These are phyloP conservation scores for Polietes domitor DNA, from an alignment of 2,888 invertebrate species.

Conservation along the genomic window DNA sequence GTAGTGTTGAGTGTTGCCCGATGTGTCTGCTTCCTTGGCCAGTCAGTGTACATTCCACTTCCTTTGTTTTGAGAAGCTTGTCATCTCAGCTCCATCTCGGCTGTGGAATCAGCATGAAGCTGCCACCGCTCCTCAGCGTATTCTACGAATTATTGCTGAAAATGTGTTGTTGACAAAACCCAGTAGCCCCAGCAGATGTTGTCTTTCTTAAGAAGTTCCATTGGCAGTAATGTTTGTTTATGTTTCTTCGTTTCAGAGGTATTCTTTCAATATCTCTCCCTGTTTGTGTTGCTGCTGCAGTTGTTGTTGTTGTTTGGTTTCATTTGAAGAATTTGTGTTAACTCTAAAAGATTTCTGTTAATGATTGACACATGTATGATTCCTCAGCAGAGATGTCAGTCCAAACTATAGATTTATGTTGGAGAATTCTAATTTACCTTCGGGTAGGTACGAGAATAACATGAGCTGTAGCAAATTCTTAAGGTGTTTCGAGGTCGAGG, in stretches of 20 bases:
- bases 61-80: conserved; percentile 47
- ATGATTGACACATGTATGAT: conserved; percentile 62
- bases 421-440: conserved; percentile 9
- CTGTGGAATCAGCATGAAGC: conserved; percentile 54
- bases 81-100: conserved; percentile 46
- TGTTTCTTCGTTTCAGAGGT: conserved; percentile 24
- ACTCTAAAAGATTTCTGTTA: conserved; percentile 62
- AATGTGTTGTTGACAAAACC: conserved; percentile 43
- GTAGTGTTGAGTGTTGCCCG: not conserved
- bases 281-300: too few relatives aligned
- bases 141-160: conserved; percentile 64
- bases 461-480: not conserved
- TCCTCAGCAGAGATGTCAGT: conserved; percentile 17
- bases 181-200: conserved; percentile 65
- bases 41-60: conserved; percentile 36
- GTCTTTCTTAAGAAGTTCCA: conserved; percentile 64
- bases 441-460: not conserved
- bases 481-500: not conserved
- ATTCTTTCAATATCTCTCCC: conserved; percentile 53
- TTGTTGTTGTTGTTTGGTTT: too few relatives aligned
- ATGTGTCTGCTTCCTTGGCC: not conserved
- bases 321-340: conserved; percentile 52
- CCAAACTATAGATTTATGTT: conserved; percentile 18
- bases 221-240: conserved; percentile 43
- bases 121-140: conserved; percentile 29